Conservation (phyloP, 2,888 invertebrate species). For the Megalurothrips usitatus region DNA sequence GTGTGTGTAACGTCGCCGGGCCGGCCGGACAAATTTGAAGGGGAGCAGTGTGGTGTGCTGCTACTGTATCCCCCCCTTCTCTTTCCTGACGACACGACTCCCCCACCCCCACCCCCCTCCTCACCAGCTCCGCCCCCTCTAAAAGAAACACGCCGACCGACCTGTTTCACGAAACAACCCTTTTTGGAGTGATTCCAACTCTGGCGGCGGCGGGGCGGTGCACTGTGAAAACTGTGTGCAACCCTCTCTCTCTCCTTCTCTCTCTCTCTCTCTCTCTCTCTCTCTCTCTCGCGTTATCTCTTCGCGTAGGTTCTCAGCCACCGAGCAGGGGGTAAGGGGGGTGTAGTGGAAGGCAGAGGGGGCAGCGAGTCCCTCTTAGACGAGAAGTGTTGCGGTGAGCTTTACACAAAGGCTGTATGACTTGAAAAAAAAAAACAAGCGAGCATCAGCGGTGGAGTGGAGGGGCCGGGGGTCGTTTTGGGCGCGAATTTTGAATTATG, state of each 20-base stretch:
- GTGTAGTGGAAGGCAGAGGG: too few species aligned
- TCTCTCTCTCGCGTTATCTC: too few species aligned
- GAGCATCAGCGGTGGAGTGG: too few species aligned
- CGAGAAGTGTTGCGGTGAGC: too few species aligned
- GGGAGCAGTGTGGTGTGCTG: neutral
- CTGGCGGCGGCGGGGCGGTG: neutral
- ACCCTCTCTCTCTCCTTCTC: too few species aligned
- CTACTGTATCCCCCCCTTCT: neutral
- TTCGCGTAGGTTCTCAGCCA: too few species aligned
- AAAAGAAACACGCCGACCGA: conserved; percentile 4
- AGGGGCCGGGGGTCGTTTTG: neutral
- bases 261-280: too few species aligned
- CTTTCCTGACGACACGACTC: neutral
- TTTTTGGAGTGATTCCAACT: conserved; percentile 25
- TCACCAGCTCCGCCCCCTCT: neutral
- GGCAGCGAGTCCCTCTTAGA: too few species aligned
- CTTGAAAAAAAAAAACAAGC: too few species aligned
- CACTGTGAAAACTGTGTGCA: neutral
- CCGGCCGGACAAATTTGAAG: neutral
- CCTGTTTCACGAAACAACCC: conserved; percentile 26
- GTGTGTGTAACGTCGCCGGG: neutral
- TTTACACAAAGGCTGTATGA: too few species aligned
- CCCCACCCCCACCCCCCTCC: neutral
- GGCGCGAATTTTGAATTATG: neutral
- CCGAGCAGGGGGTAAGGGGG: too few species aligned